A percentile compares a stretch with the other conserved stretches of the same genome.
Conservation (phyloP, 2,888 invertebrate genomes). For the Agrotis ipsilon region DNA sequence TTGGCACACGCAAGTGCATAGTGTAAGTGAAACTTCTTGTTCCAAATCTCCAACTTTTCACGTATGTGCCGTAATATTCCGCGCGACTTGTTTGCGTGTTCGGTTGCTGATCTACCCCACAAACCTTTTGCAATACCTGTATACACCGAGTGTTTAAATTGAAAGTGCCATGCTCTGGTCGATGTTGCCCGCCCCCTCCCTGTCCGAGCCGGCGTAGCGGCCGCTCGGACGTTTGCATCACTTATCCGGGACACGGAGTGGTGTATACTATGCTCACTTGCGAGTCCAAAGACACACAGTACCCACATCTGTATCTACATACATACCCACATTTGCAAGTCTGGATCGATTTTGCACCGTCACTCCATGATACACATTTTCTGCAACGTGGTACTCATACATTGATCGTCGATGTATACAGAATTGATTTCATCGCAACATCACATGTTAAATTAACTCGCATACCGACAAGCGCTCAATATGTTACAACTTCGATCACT, state of each 20-base stretch:
- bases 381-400: conserved; percentile 71
- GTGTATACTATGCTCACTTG: conserved; percentile 83
- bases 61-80: conserved; percentile 88
- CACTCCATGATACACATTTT: conserved; percentile 87
- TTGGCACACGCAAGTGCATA: conserved; percentile 91
- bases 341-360: conserved; percentile 93
- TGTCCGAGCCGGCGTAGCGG: conserved; percentile 63
- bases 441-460: conserved; percentile 68
- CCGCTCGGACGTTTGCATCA: conserved; percentile 73
- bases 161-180: conserved; percentile 91
- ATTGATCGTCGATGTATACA: conserved; percentile 69
- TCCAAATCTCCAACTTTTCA: conserved; percentile 91
- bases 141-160: conserved; percentile 84
- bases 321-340: conserved; percentile 83
- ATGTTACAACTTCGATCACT: conserved; percentile 85
- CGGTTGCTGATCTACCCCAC: conserved; percentile 86
- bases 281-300: conserved; percentile 81
- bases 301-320: conserved; percentile 75
- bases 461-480: conserved; percentile 81
- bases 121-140: conserved; percentile 86
- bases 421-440: conserved; percentile 67
- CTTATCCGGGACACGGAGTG: conserved; percentile 79
- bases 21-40: conserved; percentile 91
- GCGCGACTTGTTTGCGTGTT: conserved; percentile 89
- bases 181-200: conserved; percentile 84